Evolutionary conservation across 2,113 vertebrate genomes (phyloP).

Genomic region (Ochotona princeps): DNA sequence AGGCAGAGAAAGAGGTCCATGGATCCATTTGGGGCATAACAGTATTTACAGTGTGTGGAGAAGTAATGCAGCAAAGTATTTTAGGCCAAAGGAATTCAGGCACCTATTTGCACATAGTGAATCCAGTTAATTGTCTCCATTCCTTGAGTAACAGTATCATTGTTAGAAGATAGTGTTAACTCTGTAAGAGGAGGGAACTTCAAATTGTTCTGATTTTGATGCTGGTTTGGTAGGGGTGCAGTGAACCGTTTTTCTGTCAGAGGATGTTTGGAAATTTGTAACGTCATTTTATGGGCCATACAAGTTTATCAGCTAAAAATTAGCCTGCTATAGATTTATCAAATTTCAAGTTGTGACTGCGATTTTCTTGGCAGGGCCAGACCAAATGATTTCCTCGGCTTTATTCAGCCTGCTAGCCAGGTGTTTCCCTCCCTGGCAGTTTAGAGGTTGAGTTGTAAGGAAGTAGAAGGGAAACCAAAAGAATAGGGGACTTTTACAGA

Average conservation of each 20-base stretch:
- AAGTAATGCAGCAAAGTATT: neutral
- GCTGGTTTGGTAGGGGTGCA: neutral
- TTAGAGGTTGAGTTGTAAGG: slow-evolving; percentile 12
- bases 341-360: too few relatives aligned
- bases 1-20: neutral
- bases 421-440: too few relatives aligned
- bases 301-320: too few relatives aligned
- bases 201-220: slow-evolving; percentile 3
- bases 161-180: slow-evolving; percentile 8
- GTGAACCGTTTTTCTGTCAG: too few relatives aligned
- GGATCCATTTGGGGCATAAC: neutral
- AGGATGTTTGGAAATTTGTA: too few relatives aligned
- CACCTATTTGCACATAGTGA: neutral
- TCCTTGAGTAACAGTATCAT: slow-evolving; percentile 13
- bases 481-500: neutral
- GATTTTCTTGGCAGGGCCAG: too few relatives aligned
- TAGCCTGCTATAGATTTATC: too few relatives aligned
- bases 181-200: neutral
- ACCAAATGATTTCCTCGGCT: too few relatives aligned
- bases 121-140: neutral
- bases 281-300: too few relatives aligned
- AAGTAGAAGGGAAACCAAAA: neutral
- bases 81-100: slow-evolving; percentile 38
- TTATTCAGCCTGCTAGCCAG: too few relatives aligned
- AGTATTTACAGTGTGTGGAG: slow-evolving; percentile 29